Conservation (phyloP, 1,140 invertebrate species). For the Cyclargus thomasi region DNA sequence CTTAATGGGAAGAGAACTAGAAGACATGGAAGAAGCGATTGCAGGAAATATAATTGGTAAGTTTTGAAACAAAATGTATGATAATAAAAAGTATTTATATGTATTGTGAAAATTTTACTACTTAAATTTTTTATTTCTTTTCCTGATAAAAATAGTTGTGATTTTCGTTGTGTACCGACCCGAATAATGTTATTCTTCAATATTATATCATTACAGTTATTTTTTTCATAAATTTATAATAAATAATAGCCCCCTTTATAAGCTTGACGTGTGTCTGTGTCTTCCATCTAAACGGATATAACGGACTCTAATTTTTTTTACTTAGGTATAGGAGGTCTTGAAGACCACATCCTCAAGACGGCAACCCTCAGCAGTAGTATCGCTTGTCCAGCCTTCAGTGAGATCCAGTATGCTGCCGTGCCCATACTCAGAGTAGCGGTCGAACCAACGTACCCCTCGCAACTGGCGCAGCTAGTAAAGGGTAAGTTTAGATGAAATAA, state of each 20-base stretch:
- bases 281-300: too few species aligned
- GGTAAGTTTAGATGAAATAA: slow-evolving; percentile 60
- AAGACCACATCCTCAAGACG: slow-evolving; percentile 91
- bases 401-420: slow-evolving; percentile 85
- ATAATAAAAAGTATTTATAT: slow-evolving; percentile 25
- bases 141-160: too few species aligned
- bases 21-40: slow-evolving; percentile 85
- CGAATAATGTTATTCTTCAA: too few species aligned
- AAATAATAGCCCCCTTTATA: too few species aligned
- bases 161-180: too few species aligned
- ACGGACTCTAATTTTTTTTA: too few species aligned
- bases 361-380: slow-evolving; percentile 91
- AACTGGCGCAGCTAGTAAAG: slow-evolving; percentile 87
- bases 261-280: too few species aligned
- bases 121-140: neutral
- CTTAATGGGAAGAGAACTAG: slow-evolving; percentile 95
- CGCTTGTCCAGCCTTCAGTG: slow-evolving; percentile 92
- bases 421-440: slow-evolving; percentile 96
- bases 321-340: slow-evolving; percentile 88
- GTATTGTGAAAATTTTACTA: slow-evolving; percentile 23
- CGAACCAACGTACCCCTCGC: slow-evolving; percentile 89
- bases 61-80: slow-evolving; percentile 13
- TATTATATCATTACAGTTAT: too few species aligned
- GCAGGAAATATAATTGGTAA: slow-evolving; percentile 92
- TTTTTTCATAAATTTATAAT: too few species aligned